Evolutionary conservation across 2,113 vertebrate genomes (phyloP).

Genomic region (Campylomormyrus numenius): DNA sequence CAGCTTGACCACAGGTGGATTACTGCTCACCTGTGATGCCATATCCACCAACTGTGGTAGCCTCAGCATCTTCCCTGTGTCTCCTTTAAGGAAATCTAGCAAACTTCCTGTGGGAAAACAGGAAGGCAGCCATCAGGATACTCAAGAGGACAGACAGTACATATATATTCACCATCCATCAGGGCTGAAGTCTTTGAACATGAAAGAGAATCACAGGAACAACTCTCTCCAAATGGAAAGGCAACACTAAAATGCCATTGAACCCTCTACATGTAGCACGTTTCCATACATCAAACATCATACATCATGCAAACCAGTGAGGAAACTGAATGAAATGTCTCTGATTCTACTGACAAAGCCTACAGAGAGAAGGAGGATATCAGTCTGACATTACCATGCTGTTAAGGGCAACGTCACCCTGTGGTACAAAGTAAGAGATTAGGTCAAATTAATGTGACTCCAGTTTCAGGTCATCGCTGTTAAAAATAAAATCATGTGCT

Average conservation of each 20-base stretch:
- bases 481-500: not conserved
- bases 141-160: not conserved
- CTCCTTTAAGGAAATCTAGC: constrained; percentile 92
- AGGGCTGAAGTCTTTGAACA: not conserved
- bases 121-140: not conserved
- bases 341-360: not conserved
- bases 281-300: not conserved
- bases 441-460: not conserved
- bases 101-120: constrained; percentile 71
- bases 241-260: not conserved
- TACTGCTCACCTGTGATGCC: constrained; percentile 81
- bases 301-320: not conserved
- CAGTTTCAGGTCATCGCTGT: not conserved
- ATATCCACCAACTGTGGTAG: constrained; percentile 94
- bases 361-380: not conserved
- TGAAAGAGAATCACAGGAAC: not conserved
- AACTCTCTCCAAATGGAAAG: not conserved
- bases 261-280: not conserved
- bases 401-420: not conserved
- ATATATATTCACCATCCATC: not conserved
- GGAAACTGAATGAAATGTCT: not conserved
- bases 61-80: constrained; percentile 83
- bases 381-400: not conserved
- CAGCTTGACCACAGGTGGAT: not conserved
- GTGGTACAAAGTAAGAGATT: not conserved